Percentiles rank a stretch among this genome's conserved stretches.
Evolutionary conservation across 2,797 vertebrate species (phyloP).

Genomic region (Rhinichthys osculus): DNA sequence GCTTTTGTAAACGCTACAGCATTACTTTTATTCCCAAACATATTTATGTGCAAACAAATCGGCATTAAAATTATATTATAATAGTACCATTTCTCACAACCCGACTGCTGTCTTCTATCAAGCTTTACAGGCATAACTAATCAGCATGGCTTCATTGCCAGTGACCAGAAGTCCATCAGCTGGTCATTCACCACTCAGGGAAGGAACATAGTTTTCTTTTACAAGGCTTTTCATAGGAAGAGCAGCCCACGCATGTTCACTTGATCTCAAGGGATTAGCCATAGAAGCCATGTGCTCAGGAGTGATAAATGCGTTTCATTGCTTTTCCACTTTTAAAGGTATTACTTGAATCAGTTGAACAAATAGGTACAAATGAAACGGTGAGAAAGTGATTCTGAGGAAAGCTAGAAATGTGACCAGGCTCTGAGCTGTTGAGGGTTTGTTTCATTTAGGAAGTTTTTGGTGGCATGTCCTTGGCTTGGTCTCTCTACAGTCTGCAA

Average conservation of each 20-base stretch:
- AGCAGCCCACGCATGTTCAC: constrained; percentile 31
- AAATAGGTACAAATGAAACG: not conserved
- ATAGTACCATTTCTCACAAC: not conserved
- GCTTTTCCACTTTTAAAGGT: not conserved
- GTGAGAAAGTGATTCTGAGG: not conserved
- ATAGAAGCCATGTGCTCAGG: constrained; percentile 8
- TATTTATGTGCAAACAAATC: not conserved
- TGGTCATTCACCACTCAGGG: constrained; percentile 57
- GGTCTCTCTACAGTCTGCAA: not conserved
- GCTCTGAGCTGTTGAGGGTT: not conserved
- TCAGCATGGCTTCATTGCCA: constrained; percentile 53
- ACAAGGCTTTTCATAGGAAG: constrained; percentile 26
- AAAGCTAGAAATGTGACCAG: not conserved
- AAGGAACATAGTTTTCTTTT: constrained; percentile 30
- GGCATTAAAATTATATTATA: not conserved
- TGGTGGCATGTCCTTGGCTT: not conserved
- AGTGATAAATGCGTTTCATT: constrained; percentile 28
- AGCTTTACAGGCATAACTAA: constrained; percentile 48
- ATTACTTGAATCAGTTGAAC: constrained; percentile 25
- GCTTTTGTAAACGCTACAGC: not conserved
- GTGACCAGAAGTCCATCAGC: constrained; percentile 70
- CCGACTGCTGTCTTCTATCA: constrained; percentile 71
- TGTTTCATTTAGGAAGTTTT: not conserved
- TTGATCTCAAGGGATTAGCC: constrained; percentile 33
- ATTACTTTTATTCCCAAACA: not conserved